Conservation (phyloP, 2,888 invertebrate genomes). For the Glyphotaelius pellucidus region DNA sequence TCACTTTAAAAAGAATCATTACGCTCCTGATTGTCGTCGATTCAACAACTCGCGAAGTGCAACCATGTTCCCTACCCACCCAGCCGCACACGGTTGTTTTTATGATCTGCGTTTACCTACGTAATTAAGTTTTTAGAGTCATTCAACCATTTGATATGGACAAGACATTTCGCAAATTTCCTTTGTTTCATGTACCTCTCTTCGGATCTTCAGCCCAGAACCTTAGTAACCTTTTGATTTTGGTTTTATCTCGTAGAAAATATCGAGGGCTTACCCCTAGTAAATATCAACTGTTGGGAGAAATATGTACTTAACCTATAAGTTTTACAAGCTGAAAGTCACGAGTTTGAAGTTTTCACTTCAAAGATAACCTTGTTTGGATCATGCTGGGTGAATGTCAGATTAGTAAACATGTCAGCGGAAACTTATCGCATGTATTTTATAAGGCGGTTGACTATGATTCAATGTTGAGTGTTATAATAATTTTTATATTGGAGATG, state of each 20-base stretch:
- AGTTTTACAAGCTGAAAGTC: not conserved
- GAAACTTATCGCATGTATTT: not conserved
- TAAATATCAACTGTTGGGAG: too few relatives aligned
- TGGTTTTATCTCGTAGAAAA: not conserved
- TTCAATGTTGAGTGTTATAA: not conserved
- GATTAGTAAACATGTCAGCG: not conserved
- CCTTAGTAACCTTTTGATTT: not conserved
- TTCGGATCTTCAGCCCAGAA: not conserved
- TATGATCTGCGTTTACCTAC: not conserved
- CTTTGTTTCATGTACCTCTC: not conserved
- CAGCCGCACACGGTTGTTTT: not conserved
- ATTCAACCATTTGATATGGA: not conserved
- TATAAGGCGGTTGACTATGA: not conserved
- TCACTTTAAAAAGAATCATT: too few relatives aligned
- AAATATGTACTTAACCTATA: too few relatives aligned
- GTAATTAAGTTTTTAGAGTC: not conserved
- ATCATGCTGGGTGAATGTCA: not conserved
- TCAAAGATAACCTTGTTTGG: not conserved
- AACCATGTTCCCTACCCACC: too few relatives aligned
- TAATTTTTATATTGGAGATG: not conserved
- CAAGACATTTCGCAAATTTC: not conserved
- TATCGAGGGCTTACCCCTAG: not conserved
- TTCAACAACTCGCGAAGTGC: too few relatives aligned
- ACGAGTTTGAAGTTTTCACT: not conserved
- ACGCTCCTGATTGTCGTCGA: too few relatives aligned